Percentiles rank a stretch among this genome's conserved stretches.
Conservation (phyloP, 2,113 vertebrate species). For the Passer domesticus region DNA sequence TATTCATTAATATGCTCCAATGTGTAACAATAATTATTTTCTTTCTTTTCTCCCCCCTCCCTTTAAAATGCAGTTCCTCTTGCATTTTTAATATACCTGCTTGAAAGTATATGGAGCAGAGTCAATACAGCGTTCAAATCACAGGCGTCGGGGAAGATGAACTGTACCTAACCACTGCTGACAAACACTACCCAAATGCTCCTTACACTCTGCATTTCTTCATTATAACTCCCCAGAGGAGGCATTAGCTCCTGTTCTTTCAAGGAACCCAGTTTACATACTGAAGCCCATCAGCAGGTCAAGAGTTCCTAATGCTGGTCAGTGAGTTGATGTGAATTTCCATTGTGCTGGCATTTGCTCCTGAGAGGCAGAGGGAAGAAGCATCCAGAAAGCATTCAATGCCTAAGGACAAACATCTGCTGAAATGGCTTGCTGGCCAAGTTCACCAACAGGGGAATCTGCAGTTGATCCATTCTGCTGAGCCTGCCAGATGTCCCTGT, state of each 20-base stretch:
- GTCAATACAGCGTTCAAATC: conserved; percentile 44
- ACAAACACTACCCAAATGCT: conserved; percentile 13
- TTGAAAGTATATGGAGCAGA: conserved; percentile 47
- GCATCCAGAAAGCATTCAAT: conserved; percentile 28
- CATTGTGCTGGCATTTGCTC: conserved; percentile 8
- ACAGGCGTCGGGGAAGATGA: background rate
- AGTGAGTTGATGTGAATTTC: conserved; percentile 7
- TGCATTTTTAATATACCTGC: conserved; percentile 71
- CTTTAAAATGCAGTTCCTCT: conserved; percentile 53
- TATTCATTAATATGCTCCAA: conserved; percentile 78
- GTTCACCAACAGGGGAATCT: conserved; percentile 59
- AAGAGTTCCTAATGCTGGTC: conserved; percentile 11
- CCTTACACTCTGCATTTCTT: conserved; percentile 29
- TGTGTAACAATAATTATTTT: conserved; percentile 77
- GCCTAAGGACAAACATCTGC: conserved; percentile 57
- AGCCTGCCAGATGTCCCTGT: conserved; percentile 54
- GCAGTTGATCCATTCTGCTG: conserved; percentile 43
- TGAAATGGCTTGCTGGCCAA: conserved; percentile 35
- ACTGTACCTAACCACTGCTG: background rate
- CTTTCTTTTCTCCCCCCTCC: background rate
- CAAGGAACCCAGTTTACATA: background rate
- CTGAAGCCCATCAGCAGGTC: background rate
- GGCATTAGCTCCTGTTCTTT: background rate
- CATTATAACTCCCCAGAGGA: conserved; percentile 28
- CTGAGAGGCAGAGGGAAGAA: conserved; percentile 31